A percentile compares a stretch with the other conserved stretches of the same genome.
Conservation (phyloP, 2,888 invertebrate genomes). For the Corbicula japonica region DNA sequence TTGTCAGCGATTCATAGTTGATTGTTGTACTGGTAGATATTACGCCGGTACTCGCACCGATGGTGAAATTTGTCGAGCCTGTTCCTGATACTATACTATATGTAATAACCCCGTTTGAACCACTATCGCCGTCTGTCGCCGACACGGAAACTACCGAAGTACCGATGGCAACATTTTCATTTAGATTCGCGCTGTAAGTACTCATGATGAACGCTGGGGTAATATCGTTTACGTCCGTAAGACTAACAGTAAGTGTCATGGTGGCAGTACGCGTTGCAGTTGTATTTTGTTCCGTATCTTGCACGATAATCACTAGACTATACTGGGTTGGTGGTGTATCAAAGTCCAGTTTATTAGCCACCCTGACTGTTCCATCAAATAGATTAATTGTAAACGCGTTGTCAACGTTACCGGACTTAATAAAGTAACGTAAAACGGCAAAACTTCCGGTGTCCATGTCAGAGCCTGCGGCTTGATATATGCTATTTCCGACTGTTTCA, state of each 20-base stretch:
- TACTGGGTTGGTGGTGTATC: conserved; percentile 69
- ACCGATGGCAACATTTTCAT: conserved; percentile 66
- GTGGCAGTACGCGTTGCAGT: conserved; percentile 48
- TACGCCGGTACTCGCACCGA: conserved; percentile 71
- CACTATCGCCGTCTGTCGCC: conserved; percentile 68
- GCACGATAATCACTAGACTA: conserved; percentile 66
- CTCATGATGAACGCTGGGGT: conserved; percentile 66
- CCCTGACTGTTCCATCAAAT: conserved; percentile 72
- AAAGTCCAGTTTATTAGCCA: conserved; percentile 76
- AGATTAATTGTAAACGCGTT: conserved; percentile 67
- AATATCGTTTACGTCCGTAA: conserved; percentile 77
- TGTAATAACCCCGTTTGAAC: conserved; percentile 69
- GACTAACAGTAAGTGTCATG: conserved; percentile 61
- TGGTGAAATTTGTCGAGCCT: conserved; percentile 68
- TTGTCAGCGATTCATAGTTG: conserved; percentile 76
- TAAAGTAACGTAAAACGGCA: conserved; percentile 59
- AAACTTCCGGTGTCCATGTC: conserved; percentile 75
- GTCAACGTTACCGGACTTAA: conserved; percentile 44
- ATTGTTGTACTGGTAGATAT: conserved; percentile 64
- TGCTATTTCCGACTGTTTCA: conserved; percentile 65
- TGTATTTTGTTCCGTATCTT: conserved; percentile 61
- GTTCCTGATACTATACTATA: conserved; percentile 72
- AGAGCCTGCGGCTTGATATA: conserved; percentile 70
- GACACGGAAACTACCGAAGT: conserved; percentile 55
- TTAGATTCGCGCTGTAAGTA: conserved; percentile 62